Base-by-base conservation (phyloP, 2,888 invertebrate genomes). In the Aplocera efformata region DNA sequence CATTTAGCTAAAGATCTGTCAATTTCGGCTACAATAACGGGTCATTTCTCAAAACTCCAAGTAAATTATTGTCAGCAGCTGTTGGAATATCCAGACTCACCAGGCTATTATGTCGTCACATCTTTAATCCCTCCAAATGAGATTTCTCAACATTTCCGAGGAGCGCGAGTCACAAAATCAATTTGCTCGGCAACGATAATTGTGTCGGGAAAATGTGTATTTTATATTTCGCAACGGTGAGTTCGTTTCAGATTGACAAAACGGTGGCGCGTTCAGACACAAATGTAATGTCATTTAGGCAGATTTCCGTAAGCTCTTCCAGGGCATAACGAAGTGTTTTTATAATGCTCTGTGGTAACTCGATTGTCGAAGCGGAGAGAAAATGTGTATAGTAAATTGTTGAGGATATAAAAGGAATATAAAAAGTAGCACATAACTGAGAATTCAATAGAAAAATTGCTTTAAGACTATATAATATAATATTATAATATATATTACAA, bases 301-400 rank as follows among this genome's bases (percentile, higher is more conserved):
- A 58, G 58, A 60, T 62, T 60, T 58, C 55, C 45, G 46, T 53
- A 58, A 58, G 60, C 37, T 56, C 45, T 47, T 53, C 47, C 50
- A 50, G 57, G 32, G 37, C 24, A 13, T 46, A 50, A 45, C 47
- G 45, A 47, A 39, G 44, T 44, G 39, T 44, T 44, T 32, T 25
- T 23, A 53, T 50, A 53, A 47, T 43, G 42, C 47, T 47, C 31
- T 40, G 28, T 10, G 44, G 39, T 44, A 44, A 44, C 43, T 39
- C 27, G 24, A 34, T 39, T 44, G 34, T 28, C 7, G 31, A 9
- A 31, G 17, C 21, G 31, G 31, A 20, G 27, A 20, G 21, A 38
- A 11, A 30, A 32, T 24, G 24, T 22, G 24, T 24, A 17, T 24
- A 24, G 32, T 26, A 35, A 35, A 26, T 26, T 22, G n/a, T 1